Evolutionary conservation across 2,888 invertebrate species (phyloP).

Genomic region (Agelastica alni): DNA sequence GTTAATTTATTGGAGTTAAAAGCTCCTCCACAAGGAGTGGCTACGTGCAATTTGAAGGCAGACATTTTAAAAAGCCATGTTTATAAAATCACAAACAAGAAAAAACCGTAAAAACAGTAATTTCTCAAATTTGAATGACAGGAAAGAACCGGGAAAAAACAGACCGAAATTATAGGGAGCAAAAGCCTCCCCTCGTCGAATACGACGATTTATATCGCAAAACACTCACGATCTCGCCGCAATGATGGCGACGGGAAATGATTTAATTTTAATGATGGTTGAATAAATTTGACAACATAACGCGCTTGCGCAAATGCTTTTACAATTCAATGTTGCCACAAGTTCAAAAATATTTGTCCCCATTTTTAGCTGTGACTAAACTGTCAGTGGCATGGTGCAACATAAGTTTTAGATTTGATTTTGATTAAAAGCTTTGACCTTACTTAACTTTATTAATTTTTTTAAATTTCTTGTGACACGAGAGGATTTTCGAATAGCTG

Average conservation of each 20-base stretch:
- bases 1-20: conserved; percentile 60
- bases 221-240: conserved; percentile 65
- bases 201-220: conserved; percentile 64
- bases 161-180: conserved; percentile 62
- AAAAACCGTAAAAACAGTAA: conserved; percentile 50
- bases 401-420: no score
- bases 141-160: conserved; percentile 53
- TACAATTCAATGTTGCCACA: conserved; percentile 1
- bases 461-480: no score
- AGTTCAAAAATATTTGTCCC: not conserved
- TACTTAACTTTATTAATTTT: no score
- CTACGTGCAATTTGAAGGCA: conserved; percentile 68
- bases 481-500: no score
- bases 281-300: conserved; percentile 2
- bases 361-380: not conserved
- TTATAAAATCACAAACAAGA: conserved; percentile 65
- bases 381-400: no score
- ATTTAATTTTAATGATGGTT: conserved; percentile 14
- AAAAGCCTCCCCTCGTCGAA: conserved; percentile 66
- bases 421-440: no score
- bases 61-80: conserved; percentile 86
- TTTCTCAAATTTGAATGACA: conserved; percentile 31
- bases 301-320: conserved; percentile 1
- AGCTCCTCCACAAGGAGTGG: conserved; percentile 76
- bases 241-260: conserved; percentile 70